These are phyloP conservation scores for Planiliza haematocheilus DNA, from an alignment of 2,113 vertebrate genomes.

Conservation along the genomic window DNA sequence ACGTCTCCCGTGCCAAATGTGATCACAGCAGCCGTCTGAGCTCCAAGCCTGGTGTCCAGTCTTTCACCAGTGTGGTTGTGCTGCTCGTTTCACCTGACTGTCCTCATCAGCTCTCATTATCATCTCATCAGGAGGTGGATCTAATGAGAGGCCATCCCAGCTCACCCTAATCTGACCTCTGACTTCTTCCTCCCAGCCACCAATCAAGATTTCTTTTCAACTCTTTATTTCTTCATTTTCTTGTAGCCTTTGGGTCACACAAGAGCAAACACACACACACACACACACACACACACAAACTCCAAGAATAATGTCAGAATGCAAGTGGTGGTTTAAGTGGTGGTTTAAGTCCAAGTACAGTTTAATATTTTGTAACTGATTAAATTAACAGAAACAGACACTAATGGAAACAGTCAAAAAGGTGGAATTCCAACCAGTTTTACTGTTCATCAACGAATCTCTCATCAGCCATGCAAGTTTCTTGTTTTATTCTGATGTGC, in stretches of 20 bases:
- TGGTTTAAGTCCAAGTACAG: too few species aligned
- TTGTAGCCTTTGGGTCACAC: neutral
- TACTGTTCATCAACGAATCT: too few species aligned
- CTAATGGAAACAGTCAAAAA: too few species aligned
- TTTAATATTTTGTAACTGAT: too few species aligned
- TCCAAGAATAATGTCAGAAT: too few species aligned
- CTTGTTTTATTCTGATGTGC: too few species aligned
- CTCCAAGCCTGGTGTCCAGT: neutral
- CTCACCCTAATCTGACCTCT: slow-evolving; percentile 53
- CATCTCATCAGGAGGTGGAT: slow-evolving; percentile 58
- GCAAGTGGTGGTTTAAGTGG: too few species aligned
- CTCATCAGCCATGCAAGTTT: too few species aligned
- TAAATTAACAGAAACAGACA: too few species aligned
- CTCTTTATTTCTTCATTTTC: neutral
- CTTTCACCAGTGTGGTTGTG: slow-evolving; percentile 4
- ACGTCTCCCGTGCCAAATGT: neutral
- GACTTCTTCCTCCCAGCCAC: slow-evolving; percentile 19
- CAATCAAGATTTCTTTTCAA: slow-evolving; percentile 10
- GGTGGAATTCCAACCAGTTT: too few species aligned
- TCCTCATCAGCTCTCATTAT: slow-evolving; percentile 64
- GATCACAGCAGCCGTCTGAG: neutral
- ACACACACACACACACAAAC: too few species aligned
- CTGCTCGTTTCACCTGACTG: slow-evolving; percentile 61
- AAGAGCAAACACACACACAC: neutral
- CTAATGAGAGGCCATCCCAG: slow-evolving; percentile 57